Conservation (phyloP, 2,113 vertebrate species). For the Forbesichthys papilliferus region DNA sequence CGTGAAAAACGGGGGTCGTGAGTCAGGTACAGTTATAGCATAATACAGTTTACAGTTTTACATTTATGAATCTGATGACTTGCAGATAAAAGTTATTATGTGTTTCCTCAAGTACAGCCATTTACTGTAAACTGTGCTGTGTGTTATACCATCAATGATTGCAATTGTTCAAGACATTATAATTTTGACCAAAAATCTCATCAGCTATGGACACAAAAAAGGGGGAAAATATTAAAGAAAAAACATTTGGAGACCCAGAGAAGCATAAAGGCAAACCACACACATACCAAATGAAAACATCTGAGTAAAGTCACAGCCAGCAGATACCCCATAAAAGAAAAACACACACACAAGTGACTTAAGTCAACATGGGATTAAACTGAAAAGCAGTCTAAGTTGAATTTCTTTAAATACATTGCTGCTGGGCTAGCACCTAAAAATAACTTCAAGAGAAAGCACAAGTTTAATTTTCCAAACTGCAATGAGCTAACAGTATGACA, state of each 20-base stretch:
- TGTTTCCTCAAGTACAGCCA: neutral
- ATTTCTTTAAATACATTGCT: conserved; percentile 23
- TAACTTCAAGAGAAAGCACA: conserved; percentile 21
- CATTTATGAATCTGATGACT: neutral
- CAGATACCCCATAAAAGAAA: conserved; percentile 6
- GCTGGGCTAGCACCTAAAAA: conserved; percentile 13
- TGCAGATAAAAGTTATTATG: conserved; percentile 1
- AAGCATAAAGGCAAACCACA: conserved; percentile 2
- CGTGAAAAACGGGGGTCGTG: neutral
- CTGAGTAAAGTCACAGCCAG: conserved; percentile 1
- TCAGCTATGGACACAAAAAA: no score
- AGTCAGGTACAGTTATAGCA: neutral
- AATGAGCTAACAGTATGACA: conserved; percentile 35
- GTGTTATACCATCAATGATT: no score
- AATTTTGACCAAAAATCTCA: no score
- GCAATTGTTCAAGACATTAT: no score
- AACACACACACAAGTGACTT: neutral
- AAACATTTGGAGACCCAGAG: conserved; percentile 2
- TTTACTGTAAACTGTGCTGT: no score
- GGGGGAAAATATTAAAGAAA: neutral
- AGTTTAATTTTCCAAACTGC: conserved; percentile 32
- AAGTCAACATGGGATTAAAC: conserved; percentile 1
- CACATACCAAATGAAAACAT: neutral
- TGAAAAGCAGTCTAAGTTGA: conserved; percentile 2
- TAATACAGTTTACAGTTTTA: conserved; percentile 9